phyloP scores from a whole-genome alignment of 2,888 invertebrate species.

The Cetonia aurata region DNA sequence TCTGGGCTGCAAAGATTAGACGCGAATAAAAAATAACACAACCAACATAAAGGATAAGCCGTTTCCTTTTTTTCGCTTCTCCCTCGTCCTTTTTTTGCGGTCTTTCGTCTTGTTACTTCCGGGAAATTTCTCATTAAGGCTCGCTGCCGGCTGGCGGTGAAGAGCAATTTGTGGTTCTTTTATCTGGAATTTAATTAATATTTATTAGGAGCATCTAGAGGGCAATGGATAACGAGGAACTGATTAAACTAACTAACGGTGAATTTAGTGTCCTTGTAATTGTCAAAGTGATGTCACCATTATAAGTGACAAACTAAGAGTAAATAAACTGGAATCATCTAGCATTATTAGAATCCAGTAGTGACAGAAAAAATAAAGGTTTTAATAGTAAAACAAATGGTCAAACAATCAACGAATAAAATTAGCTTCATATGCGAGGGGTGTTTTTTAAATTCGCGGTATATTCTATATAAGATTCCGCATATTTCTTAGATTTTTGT shows the following conservation, averaged over 20 bases:
- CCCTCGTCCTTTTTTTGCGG: slow-evolving; percentile 7
- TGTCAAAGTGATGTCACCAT: too few relatives aligned
- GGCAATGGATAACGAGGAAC: slow-evolving; percentile 3
- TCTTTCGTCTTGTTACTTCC: slow-evolving; percentile 14
- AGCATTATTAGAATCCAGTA: too few relatives aligned
- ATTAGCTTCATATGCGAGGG: too few relatives aligned
- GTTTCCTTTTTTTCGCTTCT: slow-evolving; percentile 5
- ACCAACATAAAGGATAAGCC: slow-evolving; percentile 37
- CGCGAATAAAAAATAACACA: slow-evolving; percentile 52
- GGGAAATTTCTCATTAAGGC: slow-evolving; percentile 18
- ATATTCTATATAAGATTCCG: too few relatives aligned
- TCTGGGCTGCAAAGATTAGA: slow-evolving; percentile 55
- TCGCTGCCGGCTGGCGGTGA: slow-evolving; percentile 2
- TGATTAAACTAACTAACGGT: slow-evolving; percentile 4
- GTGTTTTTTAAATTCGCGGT: too few relatives aligned
- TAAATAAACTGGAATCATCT: too few relatives aligned
- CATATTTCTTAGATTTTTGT: too few relatives aligned
- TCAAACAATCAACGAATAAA: too few relatives aligned
- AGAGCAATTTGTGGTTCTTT: slow-evolving; percentile 11
- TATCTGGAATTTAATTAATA: slow-evolving; percentile 21
- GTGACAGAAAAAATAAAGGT: too few relatives aligned
- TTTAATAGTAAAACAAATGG: too few relatives aligned
- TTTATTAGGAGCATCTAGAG: slow-evolving; percentile 17
- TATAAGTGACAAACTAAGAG: too few relatives aligned
- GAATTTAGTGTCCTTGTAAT: too few relatives aligned